These are phyloP conservation scores for Venustaconcha ellipsiformis DNA, from an alignment of 1,140 invertebrate species.

Conservation along the genomic window DNA sequence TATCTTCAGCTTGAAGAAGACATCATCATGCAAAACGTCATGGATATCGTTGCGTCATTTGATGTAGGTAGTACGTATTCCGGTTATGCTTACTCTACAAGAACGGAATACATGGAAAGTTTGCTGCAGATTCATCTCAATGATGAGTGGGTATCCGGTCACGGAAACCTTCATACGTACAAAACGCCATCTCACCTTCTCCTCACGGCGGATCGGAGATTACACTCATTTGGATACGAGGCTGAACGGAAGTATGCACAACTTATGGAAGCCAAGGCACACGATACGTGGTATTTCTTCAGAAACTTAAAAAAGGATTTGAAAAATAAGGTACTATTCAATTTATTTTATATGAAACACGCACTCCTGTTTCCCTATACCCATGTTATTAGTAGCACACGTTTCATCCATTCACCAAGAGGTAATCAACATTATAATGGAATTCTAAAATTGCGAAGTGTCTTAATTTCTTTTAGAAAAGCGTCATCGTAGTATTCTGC, in stretches of 20 bases:
- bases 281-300: slow-evolving; percentile 27
- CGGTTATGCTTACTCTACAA: slow-evolving; percentile 19
- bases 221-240: slow-evolving; percentile 26
- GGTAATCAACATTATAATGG: too few relatives aligned
- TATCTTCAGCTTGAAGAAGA: too few relatives aligned
- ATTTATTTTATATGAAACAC: too few relatives aligned
- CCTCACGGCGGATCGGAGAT: slow-evolving; percentile 13
- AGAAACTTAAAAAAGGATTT: slow-evolving; percentile 23
- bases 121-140: slow-evolving; percentile 21
- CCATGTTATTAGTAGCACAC: too few relatives aligned
- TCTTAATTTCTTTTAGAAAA: too few relatives aligned
- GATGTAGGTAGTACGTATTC: slow-evolving; percentile 18
- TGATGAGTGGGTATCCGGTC: slow-evolving; percentile 32
- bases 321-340: slow-evolving; percentile 24
- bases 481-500: too few relatives aligned
- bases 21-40: background rate
- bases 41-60: slow-evolving; percentile 24
- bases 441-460: too few relatives aligned
- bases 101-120: slow-evolving; percentile 4
- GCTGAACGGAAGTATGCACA: slow-evolving; percentile 22
- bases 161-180: slow-evolving; percentile 28
- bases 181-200: slow-evolving; percentile 22
- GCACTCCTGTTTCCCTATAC: too few relatives aligned
- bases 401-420: too few relatives aligned
- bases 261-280: slow-evolving; percentile 16